Evolutionary conservation across 2,888 invertebrate genomes (phyloP).

Genomic region (Aphrophora alni): DNA sequence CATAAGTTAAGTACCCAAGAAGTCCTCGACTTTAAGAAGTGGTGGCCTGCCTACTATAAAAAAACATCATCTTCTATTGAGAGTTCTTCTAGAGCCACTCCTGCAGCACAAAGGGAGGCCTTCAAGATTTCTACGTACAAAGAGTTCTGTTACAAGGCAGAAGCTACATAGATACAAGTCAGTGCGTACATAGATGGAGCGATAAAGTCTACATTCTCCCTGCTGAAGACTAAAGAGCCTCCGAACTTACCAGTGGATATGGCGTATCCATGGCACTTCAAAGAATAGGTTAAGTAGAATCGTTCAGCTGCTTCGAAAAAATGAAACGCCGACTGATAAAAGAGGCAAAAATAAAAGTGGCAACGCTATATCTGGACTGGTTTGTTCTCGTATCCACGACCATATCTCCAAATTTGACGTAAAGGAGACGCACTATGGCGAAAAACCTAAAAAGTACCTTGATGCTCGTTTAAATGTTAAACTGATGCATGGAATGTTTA

Average conservation of each 20-base stretch:
- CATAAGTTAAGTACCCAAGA: conserved; percentile 19
- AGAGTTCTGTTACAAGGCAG: conserved; percentile 17
- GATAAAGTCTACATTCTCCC: background rate
- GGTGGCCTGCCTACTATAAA: conserved; percentile 23
- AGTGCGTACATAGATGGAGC: background rate
- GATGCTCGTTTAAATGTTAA: conserved; percentile 39
- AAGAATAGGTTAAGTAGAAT: conserved; percentile 38
- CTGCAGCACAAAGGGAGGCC: background rate
- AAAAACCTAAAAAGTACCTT: conserved; percentile 44
- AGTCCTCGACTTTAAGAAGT: conserved; percentile 28
- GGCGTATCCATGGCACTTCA: conserved; percentile 31
- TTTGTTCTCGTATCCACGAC: conserved; percentile 26
- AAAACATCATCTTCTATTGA: conserved; percentile 18
- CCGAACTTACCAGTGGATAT: too few species aligned
- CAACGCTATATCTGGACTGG: conserved; percentile 34
- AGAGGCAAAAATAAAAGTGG: conserved; percentile 44
- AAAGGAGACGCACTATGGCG: conserved; percentile 47
- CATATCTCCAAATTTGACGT: conserved; percentile 38
- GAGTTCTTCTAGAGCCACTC: background rate
- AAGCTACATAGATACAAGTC: too few species aligned
- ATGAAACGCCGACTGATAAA: conserved; percentile 41
- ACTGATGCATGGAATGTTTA: conserved; percentile 20
- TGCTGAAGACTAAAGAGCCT: background rate
- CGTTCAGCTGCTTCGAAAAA: conserved; percentile 30
- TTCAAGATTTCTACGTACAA: conserved; percentile 35